Conservation (phyloP, 2,888 invertebrate species). For the Chrysolina oricalcia region DNA sequence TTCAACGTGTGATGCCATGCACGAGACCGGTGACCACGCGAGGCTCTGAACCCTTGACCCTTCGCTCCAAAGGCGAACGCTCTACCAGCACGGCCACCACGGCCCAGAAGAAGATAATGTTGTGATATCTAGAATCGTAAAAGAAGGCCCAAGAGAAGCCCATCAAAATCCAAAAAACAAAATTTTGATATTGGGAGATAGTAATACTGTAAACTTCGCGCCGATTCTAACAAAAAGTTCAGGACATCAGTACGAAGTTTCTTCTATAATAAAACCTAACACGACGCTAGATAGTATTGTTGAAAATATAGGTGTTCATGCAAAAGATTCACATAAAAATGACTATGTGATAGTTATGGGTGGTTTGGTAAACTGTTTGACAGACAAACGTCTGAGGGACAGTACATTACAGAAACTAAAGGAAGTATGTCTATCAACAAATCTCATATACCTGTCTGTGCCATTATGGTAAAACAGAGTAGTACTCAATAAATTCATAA, state of each 20-base stretch:
- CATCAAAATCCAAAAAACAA: not conserved
- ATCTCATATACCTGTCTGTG: slow-evolving; percentile 1
- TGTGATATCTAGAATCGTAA: not conserved
- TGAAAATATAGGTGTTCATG: not conserved
- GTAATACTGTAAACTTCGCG: not conserved
- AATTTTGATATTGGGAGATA: not conserved
- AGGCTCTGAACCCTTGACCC: too few relatives aligned
- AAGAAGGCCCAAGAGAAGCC: not conserved
- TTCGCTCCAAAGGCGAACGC: too few relatives aligned
- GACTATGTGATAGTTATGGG: not conserved
- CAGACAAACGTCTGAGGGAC: not conserved
- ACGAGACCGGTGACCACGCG: too few relatives aligned
- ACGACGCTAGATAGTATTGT: not conserved
- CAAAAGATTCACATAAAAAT: not conserved
- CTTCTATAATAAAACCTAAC: not conserved
- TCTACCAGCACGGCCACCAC: too few relatives aligned
- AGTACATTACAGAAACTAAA: not conserved
- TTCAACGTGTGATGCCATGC: too few relatives aligned
- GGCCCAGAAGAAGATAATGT: not conserved
- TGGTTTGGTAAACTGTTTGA: not conserved
- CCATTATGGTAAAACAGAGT: not conserved
- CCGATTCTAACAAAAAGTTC: not conserved
- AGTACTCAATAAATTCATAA: not conserved
- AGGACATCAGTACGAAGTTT: not conserved
- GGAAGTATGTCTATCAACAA: not conserved